These are phyloP conservation scores for Cerastis leucographa DNA, from an alignment of 2,888 invertebrate genomes.

Conservation along the genomic window DNA sequence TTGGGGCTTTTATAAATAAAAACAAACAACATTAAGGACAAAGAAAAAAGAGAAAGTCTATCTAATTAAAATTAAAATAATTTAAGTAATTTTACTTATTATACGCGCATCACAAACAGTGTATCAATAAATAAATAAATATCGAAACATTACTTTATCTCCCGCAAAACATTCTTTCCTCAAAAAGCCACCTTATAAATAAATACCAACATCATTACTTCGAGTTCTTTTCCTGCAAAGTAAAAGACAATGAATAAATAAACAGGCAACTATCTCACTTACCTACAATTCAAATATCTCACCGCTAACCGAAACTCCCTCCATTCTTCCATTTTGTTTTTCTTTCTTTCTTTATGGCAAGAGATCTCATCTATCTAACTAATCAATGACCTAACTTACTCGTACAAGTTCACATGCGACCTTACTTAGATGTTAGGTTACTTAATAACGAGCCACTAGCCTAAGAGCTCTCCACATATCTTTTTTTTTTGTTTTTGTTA, in stretches of 20 bases:
- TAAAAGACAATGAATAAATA: constrained; percentile 7
- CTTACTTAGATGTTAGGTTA: constrained; percentile 9
- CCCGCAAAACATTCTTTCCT: not conserved
- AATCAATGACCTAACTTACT: constrained; percentile 39
- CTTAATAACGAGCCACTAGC: constrained; percentile 28
- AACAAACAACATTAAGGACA: too few species aligned
- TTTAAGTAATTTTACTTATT: too few species aligned
- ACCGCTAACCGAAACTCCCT: not conserved
- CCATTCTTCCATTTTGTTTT: not conserved
- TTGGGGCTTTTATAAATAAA: too few species aligned
- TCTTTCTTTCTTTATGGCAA: constrained; percentile 9
- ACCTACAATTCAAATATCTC: constrained; percentile 12
- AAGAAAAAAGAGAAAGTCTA: too few species aligned
- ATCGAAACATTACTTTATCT: not conserved
- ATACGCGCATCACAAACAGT: too few species aligned
- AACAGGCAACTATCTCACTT: constrained; percentile 4
- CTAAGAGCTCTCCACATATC: constrained; percentile 1
- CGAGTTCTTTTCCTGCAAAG: not conserved
- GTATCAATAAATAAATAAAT: not conserved
- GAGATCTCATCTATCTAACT: constrained; percentile 27
- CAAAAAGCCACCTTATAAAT: constrained; percentile 1
- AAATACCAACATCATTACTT: not conserved
- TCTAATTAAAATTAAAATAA: too few species aligned
- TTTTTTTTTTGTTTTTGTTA: constrained; percentile 4
- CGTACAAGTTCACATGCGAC: constrained; percentile 20